These are phyloP conservation scores for Delichon dasypus DNA, from an alignment of 2,797 vertebrate species.

Conservation along the genomic window DNA sequence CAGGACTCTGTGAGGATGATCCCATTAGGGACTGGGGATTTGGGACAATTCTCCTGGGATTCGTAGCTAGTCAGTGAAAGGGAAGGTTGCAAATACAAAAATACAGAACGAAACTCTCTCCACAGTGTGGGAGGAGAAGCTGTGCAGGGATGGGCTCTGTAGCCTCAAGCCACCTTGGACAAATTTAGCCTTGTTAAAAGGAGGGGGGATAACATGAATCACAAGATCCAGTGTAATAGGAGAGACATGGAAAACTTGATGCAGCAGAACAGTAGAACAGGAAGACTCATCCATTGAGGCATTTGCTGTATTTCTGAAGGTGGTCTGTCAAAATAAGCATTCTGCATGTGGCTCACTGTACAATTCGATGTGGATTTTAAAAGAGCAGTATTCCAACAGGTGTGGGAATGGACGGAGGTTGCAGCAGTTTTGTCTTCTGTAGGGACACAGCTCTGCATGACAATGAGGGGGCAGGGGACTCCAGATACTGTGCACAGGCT, in stretches of 20 bases:
- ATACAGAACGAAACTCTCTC: not conserved
- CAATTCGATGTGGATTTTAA: not conserved
- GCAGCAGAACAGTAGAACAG: not conserved
- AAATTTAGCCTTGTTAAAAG: conserved; percentile 36
- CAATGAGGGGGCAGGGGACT: not conserved
- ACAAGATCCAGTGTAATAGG: not conserved
- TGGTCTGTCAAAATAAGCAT: not conserved
- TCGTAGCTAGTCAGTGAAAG: not conserved
- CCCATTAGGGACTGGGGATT: not conserved
- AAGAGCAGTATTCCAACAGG: not conserved
- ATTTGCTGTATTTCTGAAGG: not conserved
- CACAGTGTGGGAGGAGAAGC: not conserved
- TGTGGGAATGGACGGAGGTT: not conserved
- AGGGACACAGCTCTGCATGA: not conserved
- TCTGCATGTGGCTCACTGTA: not conserved
- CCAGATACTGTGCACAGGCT: not conserved
- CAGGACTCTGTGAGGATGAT: not conserved
- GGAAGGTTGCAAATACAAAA: not conserved
- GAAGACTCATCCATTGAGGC: not conserved
- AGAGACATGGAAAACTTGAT: conserved; percentile 44
- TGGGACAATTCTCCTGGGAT: not conserved
- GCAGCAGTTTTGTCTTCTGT: not conserved
- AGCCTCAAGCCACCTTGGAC: conserved; percentile 40
- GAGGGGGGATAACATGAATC: not conserved
- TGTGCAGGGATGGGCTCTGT: not conserved